Percentiles rank a stretch among this genome's conserved stretches.
Evolutionary conservation across 2,113 vertebrate genomes (phyloP).

Genomic region (Bufo bufo): DNA sequence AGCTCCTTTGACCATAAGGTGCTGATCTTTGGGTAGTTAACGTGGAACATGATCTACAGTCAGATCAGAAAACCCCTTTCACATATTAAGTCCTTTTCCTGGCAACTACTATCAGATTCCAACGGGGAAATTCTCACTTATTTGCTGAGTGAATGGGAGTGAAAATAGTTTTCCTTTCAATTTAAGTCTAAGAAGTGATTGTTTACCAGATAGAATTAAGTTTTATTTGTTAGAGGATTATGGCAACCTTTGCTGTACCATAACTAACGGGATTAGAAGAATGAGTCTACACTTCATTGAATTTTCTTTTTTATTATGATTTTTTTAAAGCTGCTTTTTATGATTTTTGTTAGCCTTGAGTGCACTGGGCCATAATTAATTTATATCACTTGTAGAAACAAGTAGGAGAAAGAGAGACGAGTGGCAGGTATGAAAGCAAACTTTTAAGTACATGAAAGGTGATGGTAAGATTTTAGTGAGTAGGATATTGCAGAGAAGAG

Average conservation of each 20-base stretch:
- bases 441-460: conserved; percentile 19
- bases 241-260: not conserved
- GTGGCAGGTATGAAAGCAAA: not conserved
- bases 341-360: not conserved
- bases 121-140: conserved; percentile 6
- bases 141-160: not conserved
- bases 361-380: conserved; percentile 32
- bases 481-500: not conserved
- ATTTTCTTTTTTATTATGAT: not conserved
- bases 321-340: conserved; percentile 12
- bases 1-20: conserved; percentile 25
- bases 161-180: conserved; percentile 46
- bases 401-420: not conserved
- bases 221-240: conserved; percentile 46
- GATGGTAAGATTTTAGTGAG: not conserved
- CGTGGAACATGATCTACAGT: conserved; percentile 42
- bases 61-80: conserved; percentile 27
- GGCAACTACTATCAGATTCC: conserved; percentile 32
- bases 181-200: conserved; percentile 26
- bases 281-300: conserved; percentile 19
- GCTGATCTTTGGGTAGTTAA: conserved; percentile 43
- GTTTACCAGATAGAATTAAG: conserved; percentile 31
- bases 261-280: conserved; percentile 31
- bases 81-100: conserved; percentile 5
- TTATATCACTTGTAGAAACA: conserved; percentile 44